These are phyloP conservation scores for Sebastiscus tertius DNA, from an alignment of 2,797 vertebrate genomes.

Conservation along the genomic window DNA sequence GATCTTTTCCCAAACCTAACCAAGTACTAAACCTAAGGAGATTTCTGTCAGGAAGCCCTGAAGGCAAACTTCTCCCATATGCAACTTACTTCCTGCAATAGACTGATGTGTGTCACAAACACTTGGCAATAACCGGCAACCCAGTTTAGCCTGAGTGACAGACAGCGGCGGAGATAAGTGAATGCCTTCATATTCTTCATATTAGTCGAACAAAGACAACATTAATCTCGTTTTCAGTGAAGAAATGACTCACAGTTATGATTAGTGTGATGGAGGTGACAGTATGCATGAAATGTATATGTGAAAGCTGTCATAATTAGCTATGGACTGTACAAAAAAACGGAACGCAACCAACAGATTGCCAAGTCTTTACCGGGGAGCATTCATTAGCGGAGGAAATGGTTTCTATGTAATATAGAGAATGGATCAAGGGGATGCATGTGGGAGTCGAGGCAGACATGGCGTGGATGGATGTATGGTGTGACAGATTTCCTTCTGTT, in stretches of 20 bases:
- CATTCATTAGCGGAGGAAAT: slow-evolving; percentile 29
- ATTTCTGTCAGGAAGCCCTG: background rate
- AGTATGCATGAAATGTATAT: slow-evolving; percentile 6
- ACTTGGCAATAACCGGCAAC: background rate
- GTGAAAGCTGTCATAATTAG: slow-evolving; percentile 16
- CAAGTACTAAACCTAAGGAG: background rate
- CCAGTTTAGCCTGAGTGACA: background rate
- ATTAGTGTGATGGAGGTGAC: background rate
- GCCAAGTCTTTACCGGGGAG: background rate
- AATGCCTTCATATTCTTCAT: background rate
- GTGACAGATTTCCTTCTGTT: slow-evolving; percentile 58
- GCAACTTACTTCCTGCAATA: slow-evolving; percentile 34
- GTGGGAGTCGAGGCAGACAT: slow-evolving; percentile 26
- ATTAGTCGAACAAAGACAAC: background rate
- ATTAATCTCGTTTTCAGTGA: background rate
- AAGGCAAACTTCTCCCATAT: background rate
- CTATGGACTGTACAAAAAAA: slow-evolving; percentile 13
- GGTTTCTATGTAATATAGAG: slow-evolving; percentile 20
- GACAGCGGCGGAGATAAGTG: background rate
- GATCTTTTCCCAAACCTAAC: background rate
- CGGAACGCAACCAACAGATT: slow-evolving; percentile 10
- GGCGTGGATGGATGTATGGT: slow-evolving; percentile 34
- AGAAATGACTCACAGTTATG: background rate
- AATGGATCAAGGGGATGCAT: slow-evolving; percentile 13
- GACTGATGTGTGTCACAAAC: slow-evolving; percentile 16